A percentile compares a stretch with the other conserved stretches of the same genome.
These are phyloP conservation scores for Haliclystus octoradiatus DNA, from an alignment of 30 jellyfish, hydroid and myxozoan species.

Conservation along the genomic window DNA sequence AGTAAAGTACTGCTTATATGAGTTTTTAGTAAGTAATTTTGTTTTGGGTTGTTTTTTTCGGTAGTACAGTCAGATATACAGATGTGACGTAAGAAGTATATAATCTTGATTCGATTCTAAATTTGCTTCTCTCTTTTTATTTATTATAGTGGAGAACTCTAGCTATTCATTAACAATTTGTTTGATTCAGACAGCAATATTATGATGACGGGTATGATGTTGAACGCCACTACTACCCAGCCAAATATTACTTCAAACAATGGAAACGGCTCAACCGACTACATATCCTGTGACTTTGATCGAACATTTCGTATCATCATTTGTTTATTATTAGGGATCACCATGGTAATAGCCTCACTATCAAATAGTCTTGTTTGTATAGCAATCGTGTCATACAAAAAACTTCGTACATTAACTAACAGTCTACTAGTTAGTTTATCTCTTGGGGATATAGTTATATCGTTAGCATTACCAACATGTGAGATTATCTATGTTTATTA, in stretches of 20 bases:
- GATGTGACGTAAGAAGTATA: no score
- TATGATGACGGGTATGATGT: no score
- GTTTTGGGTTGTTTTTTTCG: no score
- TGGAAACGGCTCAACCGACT: background rate
- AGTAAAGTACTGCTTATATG: no score
- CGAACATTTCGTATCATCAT: constrained; percentile 15
- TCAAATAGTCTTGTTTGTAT: constrained; percentile 22
- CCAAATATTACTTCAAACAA: background rate
- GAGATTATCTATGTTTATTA: constrained; percentile 30
- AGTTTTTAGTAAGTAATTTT: no score
- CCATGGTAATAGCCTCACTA: constrained; percentile 28
- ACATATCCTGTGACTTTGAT: constrained; percentile 3
- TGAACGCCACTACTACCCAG: no score
- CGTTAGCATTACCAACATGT: constrained; percentile 21
- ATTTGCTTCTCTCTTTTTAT: no score
- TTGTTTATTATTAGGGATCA: constrained; percentile 11
- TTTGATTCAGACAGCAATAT: no score
- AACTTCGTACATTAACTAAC: constrained; percentile 28
- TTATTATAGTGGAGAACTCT: no score
- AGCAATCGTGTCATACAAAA: constrained; percentile 10
- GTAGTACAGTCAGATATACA: no score
- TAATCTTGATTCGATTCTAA: no score
- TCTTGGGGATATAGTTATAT: constrained; percentile 25
- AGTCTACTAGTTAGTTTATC: constrained; percentile 36
- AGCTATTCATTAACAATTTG: no score